Base-by-base conservation (phyloP, 1,140 invertebrate genomes). In the Cotesia glomerata region DNA sequence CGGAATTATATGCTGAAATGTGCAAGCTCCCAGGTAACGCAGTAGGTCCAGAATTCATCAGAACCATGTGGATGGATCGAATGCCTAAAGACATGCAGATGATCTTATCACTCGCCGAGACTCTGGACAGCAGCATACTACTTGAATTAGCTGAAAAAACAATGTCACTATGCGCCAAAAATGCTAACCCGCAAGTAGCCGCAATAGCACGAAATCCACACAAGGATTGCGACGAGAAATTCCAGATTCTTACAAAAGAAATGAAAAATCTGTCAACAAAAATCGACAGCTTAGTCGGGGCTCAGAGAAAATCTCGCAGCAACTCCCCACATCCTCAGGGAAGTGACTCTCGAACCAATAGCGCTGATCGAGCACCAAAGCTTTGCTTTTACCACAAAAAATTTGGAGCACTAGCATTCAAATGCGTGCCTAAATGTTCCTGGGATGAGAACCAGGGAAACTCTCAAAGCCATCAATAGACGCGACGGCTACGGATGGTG, bases 341-440 rank as follows among this genome's bases (percentile, higher is more conserved):
- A 8, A 62, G 13, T 13, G 13, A 34, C 11, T 18, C 13, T 35
- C 3, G 77, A 84, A 56, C 69, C 1, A 5, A 14, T 2, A 58
- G 18, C 16, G 18, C 26, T 0, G 32, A 81, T 7, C 76, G 14
- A 32, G 81, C 80, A 0, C 77, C 73, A 86, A 52, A 78, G 56
- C 0, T 77, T 34, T 65, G 79, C 78, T 7, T 76, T 82, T 36
- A 14, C 54, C 13, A 73, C 72, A 71, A 14, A 64, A 34, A 7
- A 16, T 35, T 59, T 56, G 59, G 59, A 2, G 35, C 35, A n/a
- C 3, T 34, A 13, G 59, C 59, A 35, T 0, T 34, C 1, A 34
- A 62, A 35, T 62, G 26, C 2, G 34, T 4, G 2, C 32, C 14
- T 34, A 26, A 26, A 3, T 62, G 26, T 5, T 3, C 59, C 11